A percentile compares a stretch with the other conserved stretches of the same genome.
These are phyloP conservation scores for Hydrozoanthus tunicans DNA, from an alignment of 64 coral and sea anemone species.

Conservation along the genomic window DNA sequence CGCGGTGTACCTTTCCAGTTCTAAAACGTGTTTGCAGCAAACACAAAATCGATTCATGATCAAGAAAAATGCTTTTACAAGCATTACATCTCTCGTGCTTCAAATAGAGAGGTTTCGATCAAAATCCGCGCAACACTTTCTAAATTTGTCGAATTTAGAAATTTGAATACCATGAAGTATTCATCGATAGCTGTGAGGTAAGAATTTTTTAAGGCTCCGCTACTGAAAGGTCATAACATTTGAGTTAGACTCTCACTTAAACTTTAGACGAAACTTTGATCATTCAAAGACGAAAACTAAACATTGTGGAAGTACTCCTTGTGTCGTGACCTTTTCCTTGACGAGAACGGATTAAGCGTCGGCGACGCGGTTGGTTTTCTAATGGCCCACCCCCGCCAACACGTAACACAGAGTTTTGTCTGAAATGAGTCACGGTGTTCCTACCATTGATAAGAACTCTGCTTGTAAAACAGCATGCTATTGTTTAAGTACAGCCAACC, in stretches of 20 bases:
- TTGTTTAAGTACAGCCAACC: constrained; percentile 46
- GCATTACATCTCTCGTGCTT: no score
- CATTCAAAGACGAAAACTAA: constrained; percentile 1
- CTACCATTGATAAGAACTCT: not conserved
- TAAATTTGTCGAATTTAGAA: no score
- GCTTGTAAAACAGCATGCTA: constrained; percentile 27
- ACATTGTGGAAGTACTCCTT: not conserved
- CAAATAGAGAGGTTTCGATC: no score
- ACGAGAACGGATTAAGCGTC: not conserved
- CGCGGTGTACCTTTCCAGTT: no score
- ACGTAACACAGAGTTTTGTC: not conserved
- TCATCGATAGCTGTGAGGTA: no score
- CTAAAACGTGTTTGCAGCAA: no score
- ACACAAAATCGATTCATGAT: no score
- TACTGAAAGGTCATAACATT: not conserved
- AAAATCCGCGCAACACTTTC: no score
- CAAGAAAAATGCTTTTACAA: no score
- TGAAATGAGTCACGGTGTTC: not conserved
- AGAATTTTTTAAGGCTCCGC: no score
- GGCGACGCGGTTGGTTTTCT: not conserved
- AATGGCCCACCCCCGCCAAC: not conserved
- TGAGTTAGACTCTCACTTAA: constrained; percentile 7
- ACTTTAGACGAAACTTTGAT: constrained; percentile 47
- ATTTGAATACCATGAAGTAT: no score
- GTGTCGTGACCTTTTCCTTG: constrained; percentile 53